phyloP scores from a whole-genome alignment of 2,113 vertebrate species.

The Labeo catla region DNA sequence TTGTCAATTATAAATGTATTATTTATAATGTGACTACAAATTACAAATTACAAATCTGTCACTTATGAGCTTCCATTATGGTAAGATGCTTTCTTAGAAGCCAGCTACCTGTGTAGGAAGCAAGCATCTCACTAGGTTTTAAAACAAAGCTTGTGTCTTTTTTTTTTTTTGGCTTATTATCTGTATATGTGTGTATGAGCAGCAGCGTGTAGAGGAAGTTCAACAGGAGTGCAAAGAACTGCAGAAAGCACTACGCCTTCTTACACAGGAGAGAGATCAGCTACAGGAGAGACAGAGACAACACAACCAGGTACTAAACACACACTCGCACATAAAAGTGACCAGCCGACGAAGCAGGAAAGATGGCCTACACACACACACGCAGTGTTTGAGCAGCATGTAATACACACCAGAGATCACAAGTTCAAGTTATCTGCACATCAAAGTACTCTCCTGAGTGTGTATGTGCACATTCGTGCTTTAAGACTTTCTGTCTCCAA shows the following conservation, averaged over 20 bases:
- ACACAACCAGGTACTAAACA: slow-evolving; percentile 83
- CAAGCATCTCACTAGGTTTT: background rate
- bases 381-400: slow-evolving; percentile 50
- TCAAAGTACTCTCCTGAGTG: slow-evolving; percentile 47
- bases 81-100: background rate
- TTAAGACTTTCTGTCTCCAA: slow-evolving; percentile 52
- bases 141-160: background rate
- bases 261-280: slow-evolving; percentile 88
- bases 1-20: background rate
- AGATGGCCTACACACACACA: slow-evolving; percentile 6
- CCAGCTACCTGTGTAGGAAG: background rate
- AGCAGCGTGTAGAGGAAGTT: slow-evolving; percentile 93
- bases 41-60: background rate
- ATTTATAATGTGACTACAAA: background rate
- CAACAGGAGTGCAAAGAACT: slow-evolving; percentile 93
- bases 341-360: background rate
- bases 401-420: slow-evolving; percentile 71
- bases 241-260: slow-evolving; percentile 82
- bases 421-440: slow-evolving; percentile 68
- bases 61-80: background rate
- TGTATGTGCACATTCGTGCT: slow-evolving; percentile 36
- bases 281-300: slow-evolving; percentile 88
- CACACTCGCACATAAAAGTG: background rate
- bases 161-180: background rate
- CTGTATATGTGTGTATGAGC: slow-evolving; percentile 33